Percentiles rank a stretch among this genome's conserved stretches.
Evolutionary conservation across 2,888 invertebrate species (phyloP).

Genomic region (Drosophila paracracens): DNA sequence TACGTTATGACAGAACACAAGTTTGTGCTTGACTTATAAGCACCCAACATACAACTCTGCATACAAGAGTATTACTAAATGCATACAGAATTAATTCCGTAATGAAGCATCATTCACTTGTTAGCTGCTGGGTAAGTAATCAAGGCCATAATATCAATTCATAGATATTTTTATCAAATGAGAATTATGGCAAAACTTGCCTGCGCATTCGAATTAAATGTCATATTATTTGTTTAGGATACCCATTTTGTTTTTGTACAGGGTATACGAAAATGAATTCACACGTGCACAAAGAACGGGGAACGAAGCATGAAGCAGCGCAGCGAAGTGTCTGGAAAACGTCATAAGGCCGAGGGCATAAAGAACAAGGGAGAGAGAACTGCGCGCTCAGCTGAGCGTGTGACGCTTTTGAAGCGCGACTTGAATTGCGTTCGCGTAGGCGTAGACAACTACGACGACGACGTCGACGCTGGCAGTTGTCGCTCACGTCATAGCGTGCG

Average conservation of each 20-base stretch:
- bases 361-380: constrained; percentile 24
- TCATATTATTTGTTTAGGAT: background rate
- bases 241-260: background rate
- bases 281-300: constrained; percentile 54
- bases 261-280: constrained; percentile 35
- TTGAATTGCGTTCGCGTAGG: constrained; percentile 55
- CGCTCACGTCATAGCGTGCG: constrained; percentile 65
- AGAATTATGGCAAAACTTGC: background rate
- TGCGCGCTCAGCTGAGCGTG: constrained; percentile 64
- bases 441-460: constrained; percentile 17
- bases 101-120: background rate
- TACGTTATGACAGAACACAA: background rate
- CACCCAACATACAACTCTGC: background rate
- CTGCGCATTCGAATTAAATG: background rate
- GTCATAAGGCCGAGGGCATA: constrained; percentile 29
- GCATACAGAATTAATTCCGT: background rate
- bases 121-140: background rate
- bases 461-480: constrained; percentile 27
- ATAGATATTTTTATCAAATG: background rate
- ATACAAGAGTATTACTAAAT: background rate
- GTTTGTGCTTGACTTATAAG: background rate
- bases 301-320: constrained; percentile 36
- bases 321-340: constrained; percentile 34
- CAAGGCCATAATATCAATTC: background rate
- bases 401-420: constrained; percentile 67